A percentile compares a stretch with the other conserved stretches of the same genome.
These are phyloP conservation scores for Papilio aristodemus DNA, from an alignment of 1,140 invertebrate genomes.

Conservation along the genomic window DNA sequence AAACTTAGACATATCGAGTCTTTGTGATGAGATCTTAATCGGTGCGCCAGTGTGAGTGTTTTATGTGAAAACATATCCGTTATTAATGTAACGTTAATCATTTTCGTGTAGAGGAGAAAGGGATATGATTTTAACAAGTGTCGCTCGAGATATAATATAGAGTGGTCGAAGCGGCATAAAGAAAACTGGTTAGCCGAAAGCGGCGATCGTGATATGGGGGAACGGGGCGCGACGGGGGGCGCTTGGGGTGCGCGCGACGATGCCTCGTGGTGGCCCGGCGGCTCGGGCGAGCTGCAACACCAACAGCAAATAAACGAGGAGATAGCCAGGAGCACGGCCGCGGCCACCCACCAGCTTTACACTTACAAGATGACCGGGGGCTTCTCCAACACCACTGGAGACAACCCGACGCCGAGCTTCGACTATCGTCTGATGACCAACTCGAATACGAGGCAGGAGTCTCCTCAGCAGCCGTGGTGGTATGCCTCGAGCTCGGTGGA, in stretches of 20 bases:
- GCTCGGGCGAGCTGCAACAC: slow-evolving; percentile 81
- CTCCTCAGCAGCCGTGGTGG: slow-evolving; percentile 73
- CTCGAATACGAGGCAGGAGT: slow-evolving; percentile 66
- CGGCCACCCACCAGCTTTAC: slow-evolving; percentile 87
- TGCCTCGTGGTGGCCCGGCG: slow-evolving; percentile 82
- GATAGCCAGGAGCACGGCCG: slow-evolving; percentile 80
- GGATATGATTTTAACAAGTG: slow-evolving; percentile 53
- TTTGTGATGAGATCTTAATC: slow-evolving; percentile 64
- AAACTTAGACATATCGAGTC: slow-evolving; percentile 52
- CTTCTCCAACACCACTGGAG: slow-evolving; percentile 85
- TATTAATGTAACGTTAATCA: slow-evolving; percentile 39
- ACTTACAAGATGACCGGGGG: slow-evolving; percentile 92
- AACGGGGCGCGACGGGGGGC: slow-evolving; percentile 79
- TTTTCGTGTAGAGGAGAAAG: slow-evolving; percentile 42
- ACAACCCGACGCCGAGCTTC: slow-evolving; percentile 62
- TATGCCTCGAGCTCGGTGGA: slow-evolving; percentile 68
- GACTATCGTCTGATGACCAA: slow-evolving; percentile 72
- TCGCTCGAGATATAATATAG: slow-evolving; percentile 52
- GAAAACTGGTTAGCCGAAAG: slow-evolving; percentile 72
- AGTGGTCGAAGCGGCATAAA: slow-evolving; percentile 62
- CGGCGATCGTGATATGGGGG: slow-evolving; percentile 74
- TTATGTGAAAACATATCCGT: slow-evolving; percentile 50
- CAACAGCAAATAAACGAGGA: slow-evolving; percentile 82
- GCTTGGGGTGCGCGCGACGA: slow-evolving; percentile 84
- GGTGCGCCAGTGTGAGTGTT: slow-evolving; percentile 47